Base-by-base conservation (phyloP, 2,888 invertebrate genomes). In the Lasioglossum leucozonium region DNA sequence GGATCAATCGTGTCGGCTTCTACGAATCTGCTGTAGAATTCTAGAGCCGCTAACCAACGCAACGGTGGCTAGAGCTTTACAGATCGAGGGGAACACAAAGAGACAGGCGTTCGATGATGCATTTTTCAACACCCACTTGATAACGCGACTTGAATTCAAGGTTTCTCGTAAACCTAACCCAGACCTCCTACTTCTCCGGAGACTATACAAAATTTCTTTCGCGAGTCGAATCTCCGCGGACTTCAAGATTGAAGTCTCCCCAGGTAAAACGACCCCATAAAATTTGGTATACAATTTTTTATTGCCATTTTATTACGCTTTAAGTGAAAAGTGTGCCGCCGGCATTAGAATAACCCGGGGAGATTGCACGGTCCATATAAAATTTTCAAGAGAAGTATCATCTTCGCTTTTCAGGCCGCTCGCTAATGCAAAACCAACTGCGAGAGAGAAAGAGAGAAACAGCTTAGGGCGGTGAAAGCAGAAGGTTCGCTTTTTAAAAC, bases 241-340 rank as follows among this genome's bases (percentile, higher is more conserved):
- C 16, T 62, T 62, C 62, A 30, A 62, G 62, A 62, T 62, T 62
- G 30, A 62, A 62, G 62, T 18, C 16, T 6, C 6, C 6, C 62
- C 62, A 16, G 18, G 18, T 18, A 16, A 5, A 30, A 30, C 62
- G 62, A 62, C 30, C 62, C 6, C 30, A 62, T 62, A 62, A 62
- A 62, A 62, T 62, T 62, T 62, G 62, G 62, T 62, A 62, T 62
- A 62, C 62, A 62, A 18, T 62, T 62, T 62, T 62, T 62, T 30
- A 62, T 30, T 62, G 30, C 30, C 30, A 30, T 62, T 62, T 62
- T 62, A 62, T 62, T 30, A 30, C 62, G 0, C 16, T 30, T 62
- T 62, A 18, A 62, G 62, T 30, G 30, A 62, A 62, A 62, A 62
- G 26, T 30, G 30, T 62, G 62, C 62, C 16, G 30, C 62, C 62